Evolutionary conservation across 2,888 invertebrate genomes (phyloP).

Genomic region (Timema podura): DNA sequence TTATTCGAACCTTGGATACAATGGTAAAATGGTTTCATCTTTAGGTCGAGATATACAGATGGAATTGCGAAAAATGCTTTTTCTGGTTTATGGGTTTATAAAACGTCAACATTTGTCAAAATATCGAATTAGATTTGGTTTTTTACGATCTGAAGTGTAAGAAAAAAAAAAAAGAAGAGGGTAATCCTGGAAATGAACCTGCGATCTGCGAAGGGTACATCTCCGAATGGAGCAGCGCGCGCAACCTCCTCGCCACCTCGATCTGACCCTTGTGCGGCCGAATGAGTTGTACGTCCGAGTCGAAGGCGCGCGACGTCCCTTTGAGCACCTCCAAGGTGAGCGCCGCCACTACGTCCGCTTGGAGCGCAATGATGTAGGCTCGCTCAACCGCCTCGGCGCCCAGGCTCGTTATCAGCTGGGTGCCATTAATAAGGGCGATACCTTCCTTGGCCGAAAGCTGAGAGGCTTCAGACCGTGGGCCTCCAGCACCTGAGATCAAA

Average conservation of each 20-base stretch:
- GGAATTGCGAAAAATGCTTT: no score
- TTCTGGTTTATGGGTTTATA: no score
- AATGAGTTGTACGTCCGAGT: slow-evolving; percentile 57
- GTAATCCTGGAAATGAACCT: slow-evolving; percentile 40
- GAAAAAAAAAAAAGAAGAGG: no score
- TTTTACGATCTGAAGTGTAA: no score
- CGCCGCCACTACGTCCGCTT: slow-evolving; percentile 62
- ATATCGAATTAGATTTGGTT: no score
- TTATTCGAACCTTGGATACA: no score
- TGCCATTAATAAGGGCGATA: slow-evolving; percentile 61
- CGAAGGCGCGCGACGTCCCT: slow-evolving; percentile 60
- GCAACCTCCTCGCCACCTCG: slow-evolving; percentile 53
- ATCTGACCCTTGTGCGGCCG: slow-evolving; percentile 61
- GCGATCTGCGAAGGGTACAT: slow-evolving; percentile 61
- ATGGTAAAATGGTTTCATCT: no score
- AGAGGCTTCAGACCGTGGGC: slow-evolving; percentile 54
- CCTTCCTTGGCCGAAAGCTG: slow-evolving; percentile 59
- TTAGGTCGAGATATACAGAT: no score
- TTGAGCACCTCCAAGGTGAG: slow-evolving; percentile 61
- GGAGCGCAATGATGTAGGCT: slow-evolving; percentile 54
- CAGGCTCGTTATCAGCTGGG: slow-evolving; percentile 61
- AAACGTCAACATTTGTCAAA: no score
- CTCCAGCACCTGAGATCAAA: slow-evolving; percentile 47
- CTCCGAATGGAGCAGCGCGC: slow-evolving; percentile 58
- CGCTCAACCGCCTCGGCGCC: slow-evolving; percentile 61